Evolutionary conservation across 2,113 vertebrate species (phyloP).

Genomic region (Archocentrus centrarchus): DNA sequence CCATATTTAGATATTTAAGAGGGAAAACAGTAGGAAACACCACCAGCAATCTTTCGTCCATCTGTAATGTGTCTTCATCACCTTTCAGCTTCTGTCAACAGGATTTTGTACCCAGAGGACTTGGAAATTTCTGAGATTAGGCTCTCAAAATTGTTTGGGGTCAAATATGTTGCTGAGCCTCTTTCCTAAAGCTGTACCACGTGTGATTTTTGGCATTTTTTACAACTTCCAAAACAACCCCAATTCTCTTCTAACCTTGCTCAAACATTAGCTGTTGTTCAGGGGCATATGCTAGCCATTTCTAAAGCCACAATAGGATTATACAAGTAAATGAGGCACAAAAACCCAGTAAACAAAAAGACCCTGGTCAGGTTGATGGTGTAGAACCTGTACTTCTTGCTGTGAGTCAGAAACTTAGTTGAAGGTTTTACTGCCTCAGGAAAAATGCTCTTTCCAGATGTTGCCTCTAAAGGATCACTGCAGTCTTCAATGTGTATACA

Average conservation of each 20-base stretch:
- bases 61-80: not conserved
- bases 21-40: not conserved
- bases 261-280: not conserved
- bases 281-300: not conserved
- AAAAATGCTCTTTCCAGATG: slow-evolving; percentile 8
- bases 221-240: not conserved
- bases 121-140: not conserved
- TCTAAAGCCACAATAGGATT: slow-evolving; percentile 27
- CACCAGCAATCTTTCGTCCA: not conserved
- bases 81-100: not conserved
- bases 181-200: not conserved
- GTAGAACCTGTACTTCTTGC: slow-evolving; percentile 39
- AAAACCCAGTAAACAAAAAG: slow-evolving; percentile 32
- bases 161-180: slow-evolving; percentile 18
- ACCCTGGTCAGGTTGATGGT: slow-evolving; percentile 25
- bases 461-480: not conserved
- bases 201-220: not conserved
- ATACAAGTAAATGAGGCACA: slow-evolving; percentile 15
- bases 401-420: slow-evolving; percentile 12
- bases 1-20: not conserved
- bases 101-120: not conserved
- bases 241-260: not conserved
- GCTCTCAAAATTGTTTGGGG: not conserved
- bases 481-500: not conserved
- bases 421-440: slow-evolving; percentile 5